A percentile compares a stretch with the other conserved stretches of the same genome.
Evolutionary conservation across 2,797 vertebrate genomes (phyloP).

Genomic region (Leuciscus waleckii): DNA sequence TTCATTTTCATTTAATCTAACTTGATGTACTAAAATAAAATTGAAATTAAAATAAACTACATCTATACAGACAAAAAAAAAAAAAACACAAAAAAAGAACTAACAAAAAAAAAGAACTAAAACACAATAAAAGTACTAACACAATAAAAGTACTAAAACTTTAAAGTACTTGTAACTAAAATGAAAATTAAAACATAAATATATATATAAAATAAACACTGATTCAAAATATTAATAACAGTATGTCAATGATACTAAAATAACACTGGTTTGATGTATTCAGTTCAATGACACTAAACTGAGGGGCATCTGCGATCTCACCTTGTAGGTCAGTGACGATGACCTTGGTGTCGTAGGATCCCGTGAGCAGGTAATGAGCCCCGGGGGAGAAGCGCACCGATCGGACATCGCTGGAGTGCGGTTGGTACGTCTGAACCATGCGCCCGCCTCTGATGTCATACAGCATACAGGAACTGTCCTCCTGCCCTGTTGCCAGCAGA

Average conservation of each 20-base stretch:
- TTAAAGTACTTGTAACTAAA: background rate
- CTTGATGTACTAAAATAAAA: background rate
- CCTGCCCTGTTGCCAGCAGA: conserved; percentile 94
- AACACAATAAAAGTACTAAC: no score
- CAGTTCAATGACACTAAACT: background rate
- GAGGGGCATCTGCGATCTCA: conserved; percentile 65
- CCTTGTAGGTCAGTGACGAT: conserved; percentile 96
- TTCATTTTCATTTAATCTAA: background rate
- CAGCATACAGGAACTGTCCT: conserved; percentile 95
- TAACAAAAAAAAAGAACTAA: no score
- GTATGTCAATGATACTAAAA: background rate
- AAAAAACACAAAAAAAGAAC: no score
- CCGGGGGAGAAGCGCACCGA: conserved; percentile 96
- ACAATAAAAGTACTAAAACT: background rate
- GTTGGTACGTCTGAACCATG: conserved; percentile 94
- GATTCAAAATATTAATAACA: background rate
- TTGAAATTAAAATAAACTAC: background rate
- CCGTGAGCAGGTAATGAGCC: conserved; percentile 95
- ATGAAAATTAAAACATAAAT: background rate
- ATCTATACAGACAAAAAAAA: background rate
- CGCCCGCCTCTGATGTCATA: conserved; percentile 95
- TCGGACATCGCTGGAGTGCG: conserved; percentile 91
- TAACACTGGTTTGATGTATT: background rate
- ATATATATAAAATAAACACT: background rate
- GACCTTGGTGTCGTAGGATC: conserved; percentile 97